Evolutionary conservation across 2,888 invertebrate species (phyloP).

Genomic region (Homarus gammarus): DNA sequence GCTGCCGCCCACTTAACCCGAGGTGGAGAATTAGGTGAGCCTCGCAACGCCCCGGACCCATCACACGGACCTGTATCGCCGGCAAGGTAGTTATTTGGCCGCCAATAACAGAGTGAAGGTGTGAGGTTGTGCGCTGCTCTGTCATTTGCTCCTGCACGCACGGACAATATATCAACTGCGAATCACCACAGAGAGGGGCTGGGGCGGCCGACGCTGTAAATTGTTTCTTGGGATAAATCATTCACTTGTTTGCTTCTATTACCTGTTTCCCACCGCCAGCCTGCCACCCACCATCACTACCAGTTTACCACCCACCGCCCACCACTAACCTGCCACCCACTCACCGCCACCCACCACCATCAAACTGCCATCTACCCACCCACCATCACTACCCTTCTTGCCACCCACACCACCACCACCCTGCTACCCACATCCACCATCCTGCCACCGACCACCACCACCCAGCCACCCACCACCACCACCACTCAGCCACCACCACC

Average conservation of each 20-base stretch:
- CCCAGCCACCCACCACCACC: too few relatives aligned
- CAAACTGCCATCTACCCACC: background rate
- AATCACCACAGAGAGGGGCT: constrained; percentile 42
- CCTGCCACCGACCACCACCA: too few relatives aligned
- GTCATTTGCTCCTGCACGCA: constrained; percentile 59
- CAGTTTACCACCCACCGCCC: background rate
- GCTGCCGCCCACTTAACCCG: constrained; percentile 45
- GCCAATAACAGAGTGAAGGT: constrained; percentile 63
- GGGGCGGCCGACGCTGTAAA: constrained; percentile 26
- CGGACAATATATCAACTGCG: constrained; percentile 54
- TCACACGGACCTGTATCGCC: constrained; percentile 44
- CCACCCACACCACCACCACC: background rate
- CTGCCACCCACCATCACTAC: background rate
- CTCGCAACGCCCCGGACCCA: constrained; percentile 33
- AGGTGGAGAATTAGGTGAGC: constrained; percentile 39
- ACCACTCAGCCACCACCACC: too few relatives aligned
- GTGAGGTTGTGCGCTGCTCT: constrained; percentile 57
- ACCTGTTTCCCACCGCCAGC: constrained; percentile 24
- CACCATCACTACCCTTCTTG: background rate
- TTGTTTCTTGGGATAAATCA: constrained; percentile 58
- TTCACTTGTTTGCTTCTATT: constrained; percentile 58
- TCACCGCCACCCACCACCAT: background rate
- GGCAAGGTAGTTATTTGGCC: constrained; percentile 57
- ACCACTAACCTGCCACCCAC: background rate
- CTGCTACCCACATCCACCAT: too few relatives aligned